Evolutionary conservation across 2,888 invertebrate genomes (phyloP).

Genomic region (Zaprionus obscuricornis): DNA sequence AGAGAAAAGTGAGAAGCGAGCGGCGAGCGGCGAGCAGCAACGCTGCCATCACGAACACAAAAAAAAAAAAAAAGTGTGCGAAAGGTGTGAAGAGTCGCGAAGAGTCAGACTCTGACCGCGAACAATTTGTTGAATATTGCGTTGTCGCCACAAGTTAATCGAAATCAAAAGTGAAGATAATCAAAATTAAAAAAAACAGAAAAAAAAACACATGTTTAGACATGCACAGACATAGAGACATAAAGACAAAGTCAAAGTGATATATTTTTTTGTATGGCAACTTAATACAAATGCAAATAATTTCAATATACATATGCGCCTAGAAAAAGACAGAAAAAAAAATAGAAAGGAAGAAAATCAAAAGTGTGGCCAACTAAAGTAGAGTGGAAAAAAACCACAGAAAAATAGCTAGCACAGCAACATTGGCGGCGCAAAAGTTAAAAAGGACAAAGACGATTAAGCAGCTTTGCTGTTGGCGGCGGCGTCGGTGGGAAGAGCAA

Average conservation of each 20-base stretch:
- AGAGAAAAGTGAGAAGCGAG: slow-evolving; percentile 16
- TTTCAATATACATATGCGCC: slow-evolving; percentile 47
- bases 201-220: slow-evolving; percentile 6
- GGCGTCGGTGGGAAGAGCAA: slow-evolving; percentile 14
- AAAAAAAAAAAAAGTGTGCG: slow-evolving; percentile 24
- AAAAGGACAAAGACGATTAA: slow-evolving; percentile 76
- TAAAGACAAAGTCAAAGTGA: too few species aligned
- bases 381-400: slow-evolving; percentile 46
- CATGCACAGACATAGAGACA: not conserved
- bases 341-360: slow-evolving; percentile 15
- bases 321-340: slow-evolving; percentile 5
- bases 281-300: slow-evolving; percentile 57
- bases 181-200: slow-evolving; percentile 20
- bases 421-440: slow-evolving; percentile 77
- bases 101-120: slow-evolving; percentile 40
- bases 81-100: slow-evolving; percentile 25
- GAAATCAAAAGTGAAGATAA: slow-evolving; percentile 68
- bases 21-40: too few species aligned
- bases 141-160: slow-evolving; percentile 25
- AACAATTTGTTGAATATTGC: slow-evolving; percentile 77
- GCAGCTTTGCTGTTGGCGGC: slow-evolving; percentile 50
- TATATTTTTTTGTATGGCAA: slow-evolving; percentile 29
- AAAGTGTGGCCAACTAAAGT: slow-evolving; percentile 52
- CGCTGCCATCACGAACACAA: too few species aligned
- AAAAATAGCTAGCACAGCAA: slow-evolving; percentile 41